Base-by-base conservation (phyloP, 2,888 invertebrate genomes). In the Napeogenes sylphis region DNA sequence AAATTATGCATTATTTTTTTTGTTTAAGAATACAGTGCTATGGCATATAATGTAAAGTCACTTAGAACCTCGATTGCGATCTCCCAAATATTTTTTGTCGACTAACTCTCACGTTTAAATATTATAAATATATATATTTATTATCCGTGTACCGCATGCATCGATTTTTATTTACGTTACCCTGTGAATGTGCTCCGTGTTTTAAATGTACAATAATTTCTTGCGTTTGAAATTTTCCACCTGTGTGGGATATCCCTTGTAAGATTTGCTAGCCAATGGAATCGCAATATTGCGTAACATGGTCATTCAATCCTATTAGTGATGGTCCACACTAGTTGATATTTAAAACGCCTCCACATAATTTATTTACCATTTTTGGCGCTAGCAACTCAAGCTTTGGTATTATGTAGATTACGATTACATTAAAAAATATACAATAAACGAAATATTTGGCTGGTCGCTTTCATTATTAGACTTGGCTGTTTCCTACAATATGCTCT, bases 371-470 rank as follows among this genome's bases (percentile, higher is more conserved):
- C 77, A 75, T 79, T 81, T 78, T 80, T 67, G 74, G 78, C 81
- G 85, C 86, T 86, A 83, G 86, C 83, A 84, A 82, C 81, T 82
- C 73, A 80, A 81, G 71, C 68, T 71, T 68, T 68, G 54, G 66
- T 70, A 64, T 70, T 67, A 58, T 38, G 68, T 71, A 71, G 72
- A 71, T 63, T 68, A 65, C 51, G 8, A 30, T 30, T 51, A 51
- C 14, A 65, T 70, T 64, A 54, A 73, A 73, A 73, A 62, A 56
- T 46, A 53, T 38, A 51, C 56, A 45, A 46, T 45, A 47, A 79
- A 42, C 12, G 42, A 79, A 84, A 87, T 84, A 84, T 86, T 85
- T 85, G 87, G 85, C 84, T 84, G 87, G 84, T 84, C 85, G 87
- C 86, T 87, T 85, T 77, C 73, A 73, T 78, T 72, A 68, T 79